Percentiles rank a stretch among this genome's conserved stretches.
These are phyloP conservation scores for Cherax quadricarinatus DNA, from an alignment of 1,140 invertebrate species.

Conservation along the genomic window DNA sequence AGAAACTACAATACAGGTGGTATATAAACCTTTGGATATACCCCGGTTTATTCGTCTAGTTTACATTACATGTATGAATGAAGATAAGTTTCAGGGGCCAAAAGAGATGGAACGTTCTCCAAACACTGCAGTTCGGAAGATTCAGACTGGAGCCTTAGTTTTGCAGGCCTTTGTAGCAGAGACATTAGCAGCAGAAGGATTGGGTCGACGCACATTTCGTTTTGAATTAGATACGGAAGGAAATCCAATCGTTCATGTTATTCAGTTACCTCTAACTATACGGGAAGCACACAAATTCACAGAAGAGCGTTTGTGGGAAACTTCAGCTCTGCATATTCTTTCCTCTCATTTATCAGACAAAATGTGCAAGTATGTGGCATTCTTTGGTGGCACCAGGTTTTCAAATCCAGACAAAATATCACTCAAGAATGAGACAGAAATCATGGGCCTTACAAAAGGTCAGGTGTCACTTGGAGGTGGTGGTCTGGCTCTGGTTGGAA, in stretches of 20 bases:
- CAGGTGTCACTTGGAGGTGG: slow-evolving; percentile 93
- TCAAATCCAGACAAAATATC: slow-evolving; percentile 70
- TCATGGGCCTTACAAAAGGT: slow-evolving; percentile 84
- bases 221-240: slow-evolving; percentile 79
- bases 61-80: slow-evolving; percentile 79
- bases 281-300: slow-evolving; percentile 85
- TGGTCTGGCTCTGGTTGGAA: slow-evolving; percentile 92
- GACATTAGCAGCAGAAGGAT: slow-evolving; percentile 89
- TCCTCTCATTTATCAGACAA: slow-evolving; percentile 80
- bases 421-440: slow-evolving; percentile 80
- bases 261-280: slow-evolving; percentile 84
- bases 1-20: slow-evolving; percentile 48
- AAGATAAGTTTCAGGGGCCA: slow-evolving; percentile 89
- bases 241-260: slow-evolving; percentile 79
- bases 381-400: slow-evolving; percentile 83
- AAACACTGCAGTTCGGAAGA: slow-evolving; percentile 86
- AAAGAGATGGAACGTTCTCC: slow-evolving; percentile 82
- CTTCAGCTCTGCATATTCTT: slow-evolving; percentile 88
- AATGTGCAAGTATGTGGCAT: slow-evolving; percentile 90
- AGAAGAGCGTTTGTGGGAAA: slow-evolving; percentile 89
- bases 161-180: slow-evolving; percentile 92
- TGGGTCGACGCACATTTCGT: slow-evolving; percentile 88
- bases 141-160: slow-evolving; percentile 86
- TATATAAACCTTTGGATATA: slow-evolving; percentile 66
- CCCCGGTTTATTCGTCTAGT: slow-evolving; percentile 77